Base-by-base conservation (phyloP, 2,888 invertebrate genomes). In the Tipula helvola region DNA sequence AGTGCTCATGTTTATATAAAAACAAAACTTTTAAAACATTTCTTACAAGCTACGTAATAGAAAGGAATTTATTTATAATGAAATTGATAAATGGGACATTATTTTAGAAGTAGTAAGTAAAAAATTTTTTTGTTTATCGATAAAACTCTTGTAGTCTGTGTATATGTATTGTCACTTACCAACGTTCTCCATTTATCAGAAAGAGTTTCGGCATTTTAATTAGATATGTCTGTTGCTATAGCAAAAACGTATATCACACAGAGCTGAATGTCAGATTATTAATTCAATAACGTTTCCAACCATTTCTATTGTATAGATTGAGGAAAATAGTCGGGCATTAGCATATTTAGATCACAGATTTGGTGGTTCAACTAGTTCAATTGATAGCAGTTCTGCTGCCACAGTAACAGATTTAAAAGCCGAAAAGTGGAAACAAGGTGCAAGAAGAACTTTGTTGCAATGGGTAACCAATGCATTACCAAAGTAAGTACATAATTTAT, bases 381-480 rank as follows among this genome's bases (percentile, higher is more conserved):
- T 97, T 90, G 97, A 97, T 91, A 96, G 96, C 88, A 93, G 93
- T 0, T 95, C 95, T 85, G 94, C 94, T 4, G 90, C 92, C 88
- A 93, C 90, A 88, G 93, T 90, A 88, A 92, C 92, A 90, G 92
- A 93, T 88, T 89, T 91, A 86, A 92, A 92, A 89, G 93, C 93
- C 90, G 94, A 95, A 89, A 94, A 93, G 91, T 96, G 96, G 96
- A 97, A 96, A 90, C 95, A 96, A 90, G 97, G 98, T 86, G 98
- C 98, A 87, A 95, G 96, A 90, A 97, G 97, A 92, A 97, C 97
- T 36, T 92, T 99, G 88, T 92, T 99, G 88, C 96, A 97, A 89
- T 99, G 98, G 98, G 98, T 98, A 87, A 96, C 97, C 88, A 97
- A 97, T 90, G 96, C 97, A 52, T 93, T 98, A 89, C 97, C 96